These are phyloP conservation scores for Rugalucina vietnamica DNA, from an alignment of 2,888 invertebrate genomes.

Conservation along the genomic window DNA sequence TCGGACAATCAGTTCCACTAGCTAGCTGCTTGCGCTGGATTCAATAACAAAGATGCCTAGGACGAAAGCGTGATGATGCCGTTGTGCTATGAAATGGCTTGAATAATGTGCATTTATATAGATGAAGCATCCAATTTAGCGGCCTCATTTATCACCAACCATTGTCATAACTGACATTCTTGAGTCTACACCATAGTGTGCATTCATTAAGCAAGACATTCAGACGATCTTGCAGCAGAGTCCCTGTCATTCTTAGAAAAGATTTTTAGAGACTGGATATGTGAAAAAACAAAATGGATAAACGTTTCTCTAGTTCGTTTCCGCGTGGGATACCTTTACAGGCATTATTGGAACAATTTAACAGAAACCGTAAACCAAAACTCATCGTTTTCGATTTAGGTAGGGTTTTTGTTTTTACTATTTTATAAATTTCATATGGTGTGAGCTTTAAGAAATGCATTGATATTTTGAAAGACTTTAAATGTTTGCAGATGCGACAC, in stretches of 20 bases:
- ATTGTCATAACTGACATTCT: background rate
- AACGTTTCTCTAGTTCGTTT: constrained; percentile 3
- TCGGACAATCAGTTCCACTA: no score
- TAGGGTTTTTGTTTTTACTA: no score
- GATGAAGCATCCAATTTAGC: background rate
- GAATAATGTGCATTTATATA: background rate
- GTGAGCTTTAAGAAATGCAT: no score
- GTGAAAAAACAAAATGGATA: background rate
- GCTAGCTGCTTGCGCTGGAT: no score
- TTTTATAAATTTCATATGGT: no score
- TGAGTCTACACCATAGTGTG: background rate
- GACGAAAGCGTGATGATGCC: no score
- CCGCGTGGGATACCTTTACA: background rate
- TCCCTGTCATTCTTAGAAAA: background rate
- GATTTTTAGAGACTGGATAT: background rate
- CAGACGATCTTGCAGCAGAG: background rate
- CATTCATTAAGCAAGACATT: background rate
- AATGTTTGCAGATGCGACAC: no score
- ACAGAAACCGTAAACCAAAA: background rate
- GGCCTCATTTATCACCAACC: background rate
- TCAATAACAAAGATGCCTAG: no score
- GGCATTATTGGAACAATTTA: background rate
- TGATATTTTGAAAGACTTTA: no score
- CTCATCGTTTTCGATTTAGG: constrained; percentile 1
- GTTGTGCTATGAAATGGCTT: no score